Evolutionary conservation across 2,797 vertebrate genomes (phyloP).

Genomic region (Coilia nasus): DNA sequence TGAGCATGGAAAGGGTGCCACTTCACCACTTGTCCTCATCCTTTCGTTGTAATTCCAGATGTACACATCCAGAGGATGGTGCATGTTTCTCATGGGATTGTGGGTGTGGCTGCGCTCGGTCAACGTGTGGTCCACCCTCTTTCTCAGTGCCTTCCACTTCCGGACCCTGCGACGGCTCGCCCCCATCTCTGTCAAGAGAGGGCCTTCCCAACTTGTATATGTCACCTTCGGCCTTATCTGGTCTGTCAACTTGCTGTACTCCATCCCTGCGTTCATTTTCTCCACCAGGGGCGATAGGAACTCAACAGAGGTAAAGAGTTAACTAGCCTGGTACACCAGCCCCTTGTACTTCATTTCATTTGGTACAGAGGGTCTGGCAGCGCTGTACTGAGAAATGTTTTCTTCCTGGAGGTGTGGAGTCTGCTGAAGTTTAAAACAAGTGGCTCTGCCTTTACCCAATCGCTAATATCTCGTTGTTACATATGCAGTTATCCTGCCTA

Average conservation of each 20-base stretch:
- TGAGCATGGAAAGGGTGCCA: no score
- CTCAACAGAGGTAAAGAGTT: conserved; percentile 72
- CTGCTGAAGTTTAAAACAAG: no score
- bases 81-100: conserved; percentile 77
- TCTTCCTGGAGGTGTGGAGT: no score
- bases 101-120: conserved; percentile 82
- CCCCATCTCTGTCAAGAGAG: conserved; percentile 15
- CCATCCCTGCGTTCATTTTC: conserved; percentile 76
- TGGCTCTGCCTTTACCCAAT: no score
- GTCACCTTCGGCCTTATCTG: conserved; percentile 70
- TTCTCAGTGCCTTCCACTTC: conserved; percentile 79
- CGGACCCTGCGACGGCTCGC: conserved; percentile 73
- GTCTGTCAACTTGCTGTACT: conserved; percentile 74
- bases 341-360: no score
- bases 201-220: conserved; percentile 56
- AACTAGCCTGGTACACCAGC: no score
- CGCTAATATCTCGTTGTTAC: no score
- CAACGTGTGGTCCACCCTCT: conserved; percentile 81
- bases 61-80: conserved; percentile 69
- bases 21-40: background rate
- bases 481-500: no score
- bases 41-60: conserved; percentile 52
- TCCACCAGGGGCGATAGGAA: conserved; percentile 70
- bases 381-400: no score
- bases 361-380: no score